Evolutionary conservation across 1,140 invertebrate genomes (phyloP).

Genomic region (Macrobrachium nipponense): DNA sequence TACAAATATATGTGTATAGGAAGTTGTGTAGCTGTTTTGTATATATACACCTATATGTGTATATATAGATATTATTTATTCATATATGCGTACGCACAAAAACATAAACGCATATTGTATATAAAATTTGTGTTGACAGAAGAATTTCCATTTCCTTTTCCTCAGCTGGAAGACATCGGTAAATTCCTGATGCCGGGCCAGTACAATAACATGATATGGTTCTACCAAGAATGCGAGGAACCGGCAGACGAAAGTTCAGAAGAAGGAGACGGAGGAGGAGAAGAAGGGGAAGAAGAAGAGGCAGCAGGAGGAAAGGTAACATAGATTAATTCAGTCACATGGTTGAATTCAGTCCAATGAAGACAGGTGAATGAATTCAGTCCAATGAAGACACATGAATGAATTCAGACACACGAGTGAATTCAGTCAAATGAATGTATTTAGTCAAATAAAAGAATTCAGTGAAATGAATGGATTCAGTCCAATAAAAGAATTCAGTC

Average conservation of each 20-base stretch:
- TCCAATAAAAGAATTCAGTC: too few relatives aligned
- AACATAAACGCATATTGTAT: neutral
- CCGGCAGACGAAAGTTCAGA: slow-evolving; percentile 28
- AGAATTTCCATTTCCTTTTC: slow-evolving; percentile 29
- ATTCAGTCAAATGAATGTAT: too few relatives aligned
- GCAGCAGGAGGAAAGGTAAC: slow-evolving; percentile 30
- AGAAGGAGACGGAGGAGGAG: slow-evolving; percentile 9
- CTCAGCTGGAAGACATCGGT: slow-evolving; percentile 86
- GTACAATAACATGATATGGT: slow-evolving; percentile 89
- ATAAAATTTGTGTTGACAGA: neutral
- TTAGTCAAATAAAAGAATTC: too few relatives aligned
- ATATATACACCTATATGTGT: neutral
- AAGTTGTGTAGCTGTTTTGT: neutral
- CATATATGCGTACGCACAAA: too few relatives aligned
- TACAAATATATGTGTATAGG: slow-evolving; percentile 20
- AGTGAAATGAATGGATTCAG: too few relatives aligned
- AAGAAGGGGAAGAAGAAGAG: slow-evolving; percentile 4
- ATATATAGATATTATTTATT: neutral
- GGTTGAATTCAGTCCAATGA: too few relatives aligned
- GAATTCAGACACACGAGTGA: too few relatives aligned
- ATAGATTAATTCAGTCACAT: too few relatives aligned
- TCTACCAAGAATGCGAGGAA: slow-evolving; percentile 88
- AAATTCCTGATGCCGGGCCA: slow-evolving; percentile 87
- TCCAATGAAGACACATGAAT: too few relatives aligned
- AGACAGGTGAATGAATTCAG: too few relatives aligned